These are phyloP conservation scores for Aplodontia rufa DNA, from an alignment of 2,113 vertebrate species.

Conservation along the genomic window DNA sequence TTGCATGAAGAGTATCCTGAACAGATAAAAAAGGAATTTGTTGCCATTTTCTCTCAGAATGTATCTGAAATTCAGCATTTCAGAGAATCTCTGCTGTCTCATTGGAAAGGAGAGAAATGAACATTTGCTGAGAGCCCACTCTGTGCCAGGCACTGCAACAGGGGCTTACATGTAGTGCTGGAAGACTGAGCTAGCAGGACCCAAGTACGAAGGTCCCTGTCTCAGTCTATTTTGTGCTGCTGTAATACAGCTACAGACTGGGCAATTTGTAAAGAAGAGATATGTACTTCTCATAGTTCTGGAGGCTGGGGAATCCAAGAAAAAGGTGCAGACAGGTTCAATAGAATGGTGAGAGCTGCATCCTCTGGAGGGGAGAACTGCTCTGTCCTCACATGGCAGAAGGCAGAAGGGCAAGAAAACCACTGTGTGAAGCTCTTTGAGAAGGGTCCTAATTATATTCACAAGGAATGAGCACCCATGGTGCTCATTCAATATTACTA, in stretches of 20 bases:
- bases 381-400: neutral
- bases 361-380: neutral
- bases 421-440: neutral
- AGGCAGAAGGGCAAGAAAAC: too few relatives aligned
- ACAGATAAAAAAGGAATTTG: constrained; percentile 25
- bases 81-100: neutral
- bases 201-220: neutral
- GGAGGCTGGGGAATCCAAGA: neutral
- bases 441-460: neutral
- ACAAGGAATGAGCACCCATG: too few relatives aligned
- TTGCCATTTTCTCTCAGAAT: neutral
- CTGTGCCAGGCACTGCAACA: neutral
- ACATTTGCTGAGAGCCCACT: neutral
- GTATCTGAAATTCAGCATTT: constrained; percentile 15
- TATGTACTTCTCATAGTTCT: neutral
- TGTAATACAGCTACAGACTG: neutral
- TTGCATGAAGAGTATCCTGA: constrained; percentile 4
- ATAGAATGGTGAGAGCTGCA: neutral
- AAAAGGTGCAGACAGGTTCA: neutral
- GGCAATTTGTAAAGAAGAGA: neutral
- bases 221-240: neutral
- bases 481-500: too few relatives aligned
- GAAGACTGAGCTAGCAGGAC: neutral
- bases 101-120: neutral
- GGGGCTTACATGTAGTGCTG: neutral